Conservation (phyloP, 2,888 invertebrate genomes). For the Orchesellides sinensis region DNA sequence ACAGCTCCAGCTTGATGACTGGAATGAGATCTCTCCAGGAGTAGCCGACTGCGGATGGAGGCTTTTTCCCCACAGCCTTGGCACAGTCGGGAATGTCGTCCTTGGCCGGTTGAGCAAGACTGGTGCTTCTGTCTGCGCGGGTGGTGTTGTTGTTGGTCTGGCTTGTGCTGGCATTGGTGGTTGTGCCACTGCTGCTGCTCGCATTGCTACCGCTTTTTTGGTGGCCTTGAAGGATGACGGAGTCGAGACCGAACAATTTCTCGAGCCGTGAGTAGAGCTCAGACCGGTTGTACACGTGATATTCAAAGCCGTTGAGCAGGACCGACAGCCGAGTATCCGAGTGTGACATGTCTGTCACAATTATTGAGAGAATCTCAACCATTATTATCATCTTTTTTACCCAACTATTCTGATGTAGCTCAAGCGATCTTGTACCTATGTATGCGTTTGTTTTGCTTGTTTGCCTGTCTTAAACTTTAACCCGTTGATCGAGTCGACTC, state of each 20-base stretch:
- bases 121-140: constrained; percentile 78
- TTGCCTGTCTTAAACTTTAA: no score
- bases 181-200: no score
- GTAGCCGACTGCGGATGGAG: constrained; percentile 89
- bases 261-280: constrained; percentile 91
- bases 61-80: constrained; percentile 78
- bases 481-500: no score
- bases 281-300: constrained; percentile 96
- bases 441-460: no score
- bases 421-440: no score
- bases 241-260: constrained; percentile 90
- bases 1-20: constrained; percentile 96
- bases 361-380: no score
- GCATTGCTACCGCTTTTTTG: constrained; percentile 71
- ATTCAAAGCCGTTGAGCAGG: constrained; percentile 94
- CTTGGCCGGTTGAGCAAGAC: no score
- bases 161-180: no score
- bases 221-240: constrained; percentile 83
- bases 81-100: constrained; percentile 75
- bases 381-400: no score
- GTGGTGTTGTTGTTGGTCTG: constrained; percentile 76
- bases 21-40: constrained; percentile 98
- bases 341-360: constrained; percentile 94
- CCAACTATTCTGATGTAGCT: no score
- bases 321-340: constrained; percentile 94